Base-by-base conservation (phyloP, 2,113 vertebrate species). In the Cinclus cinclus region DNA sequence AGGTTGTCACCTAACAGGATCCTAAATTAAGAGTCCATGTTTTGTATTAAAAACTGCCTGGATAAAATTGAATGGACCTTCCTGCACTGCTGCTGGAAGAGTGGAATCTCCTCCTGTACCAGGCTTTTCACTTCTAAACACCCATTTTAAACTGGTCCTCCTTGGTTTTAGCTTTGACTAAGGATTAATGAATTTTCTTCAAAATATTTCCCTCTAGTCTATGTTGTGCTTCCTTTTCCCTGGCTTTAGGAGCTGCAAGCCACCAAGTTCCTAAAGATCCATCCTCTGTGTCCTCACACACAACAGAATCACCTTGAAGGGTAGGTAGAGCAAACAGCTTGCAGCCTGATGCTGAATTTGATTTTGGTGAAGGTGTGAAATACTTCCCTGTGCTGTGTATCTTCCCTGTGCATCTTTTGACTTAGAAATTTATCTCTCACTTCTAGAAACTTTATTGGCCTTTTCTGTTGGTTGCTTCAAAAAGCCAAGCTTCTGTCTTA, bases 11-110 rank as follows among this genome's bases (percentile, higher is more conserved):
- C 76, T 93, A 90, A 90, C 9, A 0, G 55, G 73, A 82, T 88
- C 68, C 71, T 90, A 94, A 91, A 86, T 91, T 89, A 87, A 92
- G 60, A 95, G 70, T 67, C 59, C 47, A 30, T 3, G 4, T 60
- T 95, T 82, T 68, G 64, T 71, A 65, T 31, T 67, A 80, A 55
- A 85, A 81, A 15, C 12, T 69, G 46, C 35, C 46, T 88, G 41
- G 77, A 76, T 78, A 55, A 83, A 89, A 74, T 17, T 49, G 69
- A 68, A 85, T 37, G 55, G 11, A 28, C 80, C 80, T 25, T 56
- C 44, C 80, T 59, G 81, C 85, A 24, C 42, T 55, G 12, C 47
- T 35, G 37, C 52, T 28, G 9, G 28, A 11, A 63, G 47, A 15
- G 4, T 17, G 9, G 9, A 22, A 31, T 55, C 30, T 80, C 62